Percentiles rank a stretch among this genome's conserved stretches.
Conservation (phyloP, 1,140 invertebrate genomes). For the Zaprionus africanus region DNA sequence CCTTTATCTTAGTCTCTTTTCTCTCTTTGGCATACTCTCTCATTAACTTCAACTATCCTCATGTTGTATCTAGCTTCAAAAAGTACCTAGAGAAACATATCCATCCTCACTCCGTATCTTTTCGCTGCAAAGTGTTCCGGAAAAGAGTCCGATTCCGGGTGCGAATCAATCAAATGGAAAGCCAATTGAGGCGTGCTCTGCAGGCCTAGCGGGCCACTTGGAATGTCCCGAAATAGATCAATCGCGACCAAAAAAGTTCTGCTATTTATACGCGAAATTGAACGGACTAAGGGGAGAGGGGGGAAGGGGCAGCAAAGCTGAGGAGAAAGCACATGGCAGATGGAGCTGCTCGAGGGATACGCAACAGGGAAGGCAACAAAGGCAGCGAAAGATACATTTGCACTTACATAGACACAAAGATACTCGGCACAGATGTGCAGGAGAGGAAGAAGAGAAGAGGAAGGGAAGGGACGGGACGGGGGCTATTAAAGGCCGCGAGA, state of each 20-base stretch:
- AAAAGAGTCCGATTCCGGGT: conserved; percentile 2
- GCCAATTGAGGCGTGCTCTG: conserved; percentile 21
- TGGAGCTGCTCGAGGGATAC: conserved; percentile 26
- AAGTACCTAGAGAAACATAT: background rate
- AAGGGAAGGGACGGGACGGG: background rate
- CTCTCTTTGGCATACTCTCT: background rate
- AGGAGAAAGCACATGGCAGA: background rate
- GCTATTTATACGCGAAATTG: conserved; percentile 79
- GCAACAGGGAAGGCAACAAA: conserved; percentile 8
- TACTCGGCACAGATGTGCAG: conserved; percentile 17
- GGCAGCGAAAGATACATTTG: conserved; percentile 6
- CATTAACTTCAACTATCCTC: background rate
- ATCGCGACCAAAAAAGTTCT: conserved; percentile 40
- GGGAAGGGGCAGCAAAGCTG: background rate
- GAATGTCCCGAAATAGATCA: conserved; percentile 49
- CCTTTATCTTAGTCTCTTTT: too few relatives aligned
- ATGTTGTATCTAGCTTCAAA: background rate
- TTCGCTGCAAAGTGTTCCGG: background rate
- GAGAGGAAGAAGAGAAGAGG: conserved; percentile 24
- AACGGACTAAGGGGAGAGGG: conserved; percentile 48
- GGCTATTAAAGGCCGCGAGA: conserved; percentile 60
- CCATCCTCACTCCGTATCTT: background rate
- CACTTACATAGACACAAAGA: conserved; percentile 21
- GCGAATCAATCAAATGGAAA: conserved; percentile 31
- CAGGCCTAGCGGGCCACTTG: conserved; percentile 26